phyloP scores from a whole-genome alignment of 2,113 vertebrate genomes.

The Crotalus horridus region DNA sequence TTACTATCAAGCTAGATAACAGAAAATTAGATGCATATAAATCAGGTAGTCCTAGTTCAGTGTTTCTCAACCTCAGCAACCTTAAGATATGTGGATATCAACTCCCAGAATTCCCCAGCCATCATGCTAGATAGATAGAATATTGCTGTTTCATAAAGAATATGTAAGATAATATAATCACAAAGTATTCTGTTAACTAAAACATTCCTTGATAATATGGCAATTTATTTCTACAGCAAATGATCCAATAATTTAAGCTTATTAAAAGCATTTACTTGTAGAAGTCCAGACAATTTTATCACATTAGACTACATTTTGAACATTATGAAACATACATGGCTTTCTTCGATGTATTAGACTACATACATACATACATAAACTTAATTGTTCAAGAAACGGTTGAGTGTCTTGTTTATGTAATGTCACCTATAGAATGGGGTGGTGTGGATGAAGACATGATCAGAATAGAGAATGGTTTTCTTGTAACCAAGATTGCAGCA shows the following conservation, averaged over 20 bases:
- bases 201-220: not conserved
- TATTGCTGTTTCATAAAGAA: not conserved
- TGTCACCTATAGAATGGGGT: not conserved
- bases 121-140: not conserved
- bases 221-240: not conserved
- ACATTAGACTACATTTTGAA: not conserved
- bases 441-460: not conserved
- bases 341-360: conserved; percentile 6
- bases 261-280: not conserved
- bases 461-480: not conserved
- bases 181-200: not conserved
- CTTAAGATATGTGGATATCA: not conserved
- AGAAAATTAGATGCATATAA: not conserved
- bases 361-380: not conserved
- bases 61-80: not conserved
- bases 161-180: not conserved
- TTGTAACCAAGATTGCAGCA: not conserved
- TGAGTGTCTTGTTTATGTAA: not conserved
- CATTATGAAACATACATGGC: not conserved
- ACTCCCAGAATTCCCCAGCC: not conserved
- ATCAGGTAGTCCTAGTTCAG: not conserved
- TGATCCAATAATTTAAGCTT: not conserved
- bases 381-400: not conserved
- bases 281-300: not conserved
- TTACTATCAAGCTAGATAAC: not conserved